Evolutionary conservation across 2,888 invertebrate species (phyloP), one percentile per base, ranked within the genome.

Genomic region (Chirona hameri): DNA sequence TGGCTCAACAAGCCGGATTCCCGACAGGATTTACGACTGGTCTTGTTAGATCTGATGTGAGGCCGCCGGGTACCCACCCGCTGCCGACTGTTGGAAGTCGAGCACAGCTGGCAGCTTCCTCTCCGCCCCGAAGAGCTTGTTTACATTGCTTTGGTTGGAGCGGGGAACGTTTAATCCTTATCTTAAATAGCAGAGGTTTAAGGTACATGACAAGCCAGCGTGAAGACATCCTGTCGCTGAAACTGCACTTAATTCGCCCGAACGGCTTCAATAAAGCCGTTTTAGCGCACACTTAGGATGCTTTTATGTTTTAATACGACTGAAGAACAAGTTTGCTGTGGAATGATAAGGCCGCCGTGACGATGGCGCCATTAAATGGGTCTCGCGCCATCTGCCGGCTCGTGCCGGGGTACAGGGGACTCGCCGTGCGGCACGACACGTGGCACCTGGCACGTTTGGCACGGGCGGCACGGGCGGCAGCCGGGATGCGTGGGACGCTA

Each of bases 301-400:
- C 21, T 76, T 76, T 76, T 76, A 76, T 76, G 76, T 76, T 76
- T 76, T 76, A 76, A 76, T 76, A 76, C 76, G 76, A 76, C 76
- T 76, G 76, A 24, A 9, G 24, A 46, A 24, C 39, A 46, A 76
- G 76, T 76, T 76, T 76, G 76, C 76, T 76, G 76, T 76, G 76
- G 46, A 76, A 76, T 76, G 76, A 76, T 76, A 76, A 76, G 76
- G 46, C 76, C 46, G 24, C 76, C 39, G 76, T 24, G 24, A 76
- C 39, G 39, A 46, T 7, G 24, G 18, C 72, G 18, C 29, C 60
- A 9, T n/a, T 65, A 65, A 65, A 12, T 24, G n/a, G 12, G 24
- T 7, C 31, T 5, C 5, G 10, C 72, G 14, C 72, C 72, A 14
- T 31, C 31, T 72, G 72, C 29, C 3, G 72, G 72, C 72, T 18